These are phyloP conservation scores for Epicampocera succincta DNA, from an alignment of 2,888 invertebrate species.

Conservation along the genomic window DNA sequence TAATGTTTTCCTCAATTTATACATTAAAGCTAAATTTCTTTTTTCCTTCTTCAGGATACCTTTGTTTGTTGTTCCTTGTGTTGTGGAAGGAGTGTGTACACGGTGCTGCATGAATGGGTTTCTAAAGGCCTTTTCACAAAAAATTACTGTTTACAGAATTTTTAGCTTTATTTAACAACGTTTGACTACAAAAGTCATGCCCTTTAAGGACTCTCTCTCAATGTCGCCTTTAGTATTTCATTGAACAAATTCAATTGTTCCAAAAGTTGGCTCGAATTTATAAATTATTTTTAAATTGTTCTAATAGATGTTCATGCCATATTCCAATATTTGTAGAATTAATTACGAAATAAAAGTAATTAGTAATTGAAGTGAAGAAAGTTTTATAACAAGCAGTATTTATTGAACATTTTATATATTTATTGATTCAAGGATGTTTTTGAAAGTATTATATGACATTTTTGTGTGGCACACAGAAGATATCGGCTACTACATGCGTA, in stretches of 20 bases:
- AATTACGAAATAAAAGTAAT: too few species aligned
- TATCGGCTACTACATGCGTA: too few species aligned
- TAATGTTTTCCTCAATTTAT: constrained; percentile 45
- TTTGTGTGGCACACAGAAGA: too few species aligned
- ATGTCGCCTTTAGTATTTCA: background rate
- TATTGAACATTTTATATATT: too few species aligned
- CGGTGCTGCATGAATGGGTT: background rate
- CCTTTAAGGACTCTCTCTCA: background rate
- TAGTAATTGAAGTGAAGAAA: too few species aligned
- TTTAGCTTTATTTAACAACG: constrained; percentile 27
- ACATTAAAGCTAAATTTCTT: background rate
- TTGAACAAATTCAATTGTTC: constrained; percentile 38
- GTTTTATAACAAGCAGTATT: too few species aligned
- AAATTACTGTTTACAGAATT: constrained; percentile 41
- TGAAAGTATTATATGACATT: too few species aligned
- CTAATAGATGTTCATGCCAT: background rate
- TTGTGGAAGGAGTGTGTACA: background rate
- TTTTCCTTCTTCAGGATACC: constrained; percentile 6
- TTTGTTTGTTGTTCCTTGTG: background rate
- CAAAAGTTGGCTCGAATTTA: constrained; percentile 6
- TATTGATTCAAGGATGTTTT: too few species aligned
- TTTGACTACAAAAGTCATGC: constrained; percentile 24
- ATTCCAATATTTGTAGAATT: too few species aligned
- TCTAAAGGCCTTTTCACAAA: constrained; percentile 25
- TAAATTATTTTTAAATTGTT: constrained; percentile 30